Base-by-base conservation (phyloP, 1,140 invertebrate species). In the Amphibalanus amphitrite region DNA sequence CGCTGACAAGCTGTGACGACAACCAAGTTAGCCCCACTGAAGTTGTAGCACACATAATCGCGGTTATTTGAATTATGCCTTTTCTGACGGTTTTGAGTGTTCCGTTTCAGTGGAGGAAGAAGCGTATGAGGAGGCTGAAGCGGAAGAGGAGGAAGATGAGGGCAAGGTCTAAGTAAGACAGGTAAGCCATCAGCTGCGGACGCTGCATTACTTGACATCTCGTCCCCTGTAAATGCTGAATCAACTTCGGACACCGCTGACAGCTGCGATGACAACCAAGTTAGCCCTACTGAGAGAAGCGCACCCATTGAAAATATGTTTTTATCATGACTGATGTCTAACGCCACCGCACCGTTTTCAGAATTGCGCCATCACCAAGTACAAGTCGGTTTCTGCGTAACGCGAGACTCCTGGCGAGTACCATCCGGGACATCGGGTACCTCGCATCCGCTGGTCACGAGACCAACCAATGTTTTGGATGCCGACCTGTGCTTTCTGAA, bases 131-230 rank as follows among this genome's bases (percentile, higher is more conserved):
- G 40, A 80, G 81, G 77, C 75, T 82, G 67, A 82, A 82, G 80
- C 79, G 81, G 38, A 82, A 82, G 77, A 75, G 81, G 71, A 81
- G 81, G 79, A 82, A 82, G 81, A 82, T 82, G 81, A 75, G 81
- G 73, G 81, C 81, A 73, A 80, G 80, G 74, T 82, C 81, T 69
- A 81, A 81, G 78, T 82, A 81, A 74, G 69, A 65, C 67, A n/a
- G 28, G 47, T 38, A 25, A 64, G 68, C 70, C 71, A 38, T n/a
- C 17, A 3, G 29, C 69, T 69, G 20, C 25, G 30, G 30, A 4
- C 71, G 26, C 29, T 67, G 26, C 29, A 25, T 71, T 4, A 38
- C 28, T 67, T 0, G 0, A 71, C n/a, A 67, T 65, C 47, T 72
- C n/a, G 33, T 69, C 17, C 29, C 10, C 26, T 72, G 30, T 69